A percentile compares a stretch with the other conserved stretches of the same genome.
These are phyloP conservation scores for Caenorhabditis afra DNA, from an alignment of 2,888 invertebrate species.

Conservation along the genomic window DNA sequence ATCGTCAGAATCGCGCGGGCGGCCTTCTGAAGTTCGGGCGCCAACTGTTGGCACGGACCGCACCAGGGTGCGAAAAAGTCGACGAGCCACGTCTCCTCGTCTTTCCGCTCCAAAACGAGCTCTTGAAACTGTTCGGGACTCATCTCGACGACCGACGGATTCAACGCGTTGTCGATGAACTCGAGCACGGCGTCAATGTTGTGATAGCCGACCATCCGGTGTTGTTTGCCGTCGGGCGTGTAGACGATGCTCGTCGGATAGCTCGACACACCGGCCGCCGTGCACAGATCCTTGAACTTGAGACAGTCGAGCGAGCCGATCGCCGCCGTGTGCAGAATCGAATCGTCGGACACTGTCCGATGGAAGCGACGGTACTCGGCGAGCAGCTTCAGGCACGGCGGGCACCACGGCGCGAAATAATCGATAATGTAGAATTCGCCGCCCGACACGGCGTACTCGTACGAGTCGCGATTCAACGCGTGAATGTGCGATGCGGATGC, in stretches of 20 bases:
- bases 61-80: constrained; percentile 88
- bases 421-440: constrained; percentile 85
- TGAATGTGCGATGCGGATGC: constrained; percentile 82
- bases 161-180: constrained; percentile 83
- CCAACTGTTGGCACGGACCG: constrained; percentile 86
- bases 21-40: constrained; percentile 85
- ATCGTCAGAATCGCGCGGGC: constrained; percentile 81
- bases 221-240: constrained; percentile 64
- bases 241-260: constrained; percentile 87
- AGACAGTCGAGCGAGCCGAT: constrained; percentile 78
- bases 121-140: constrained; percentile 83
- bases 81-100: constrained; percentile 85
- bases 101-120: constrained; percentile 83
- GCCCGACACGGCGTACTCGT: constrained; percentile 74
- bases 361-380: constrained; percentile 86
- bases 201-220: constrained; percentile 83
- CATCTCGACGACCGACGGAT: constrained; percentile 84
- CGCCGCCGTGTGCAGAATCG: constrained; percentile 48
- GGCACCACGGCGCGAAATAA: constrained; percentile 89
- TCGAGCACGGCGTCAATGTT: constrained; percentile 84
- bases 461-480: constrained; percentile 81
- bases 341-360: constrained; percentile 79
- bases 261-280: constrained; percentile 80
- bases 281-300: constrained; percentile 72
- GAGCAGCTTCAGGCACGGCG: constrained; percentile 86